phyloP scores from a whole-genome alignment of 2,797 vertebrate species.

The Sebastes nivosus region DNA sequence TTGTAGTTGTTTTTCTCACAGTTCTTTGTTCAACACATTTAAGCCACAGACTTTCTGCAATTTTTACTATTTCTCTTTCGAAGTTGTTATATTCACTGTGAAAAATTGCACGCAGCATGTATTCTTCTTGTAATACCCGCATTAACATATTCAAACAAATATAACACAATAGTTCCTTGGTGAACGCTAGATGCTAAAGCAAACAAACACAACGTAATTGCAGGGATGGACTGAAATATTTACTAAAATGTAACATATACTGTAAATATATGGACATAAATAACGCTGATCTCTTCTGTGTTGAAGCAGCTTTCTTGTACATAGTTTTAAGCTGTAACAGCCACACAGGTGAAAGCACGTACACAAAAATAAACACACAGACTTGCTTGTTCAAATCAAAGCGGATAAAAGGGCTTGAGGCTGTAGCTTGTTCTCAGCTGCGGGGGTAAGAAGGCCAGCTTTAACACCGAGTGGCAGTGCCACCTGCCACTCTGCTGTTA shows the following conservation, averaged over 20 bases:
- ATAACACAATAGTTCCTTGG: background rate
- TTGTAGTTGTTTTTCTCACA: background rate
- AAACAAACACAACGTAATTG: background rate
- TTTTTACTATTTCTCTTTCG: background rate
- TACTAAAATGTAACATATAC: background rate
- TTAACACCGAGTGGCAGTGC: constrained; percentile 61
- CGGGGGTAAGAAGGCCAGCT: constrained; percentile 40
- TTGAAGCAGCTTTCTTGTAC: background rate
- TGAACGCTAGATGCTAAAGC: background rate
- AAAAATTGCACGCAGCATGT: background rate
- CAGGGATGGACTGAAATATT: background rate
- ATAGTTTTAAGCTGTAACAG: background rate
- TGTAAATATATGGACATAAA: background rate
- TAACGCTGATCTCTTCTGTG: background rate
- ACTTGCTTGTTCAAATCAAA: constrained; percentile 39
- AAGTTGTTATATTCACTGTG: background rate
- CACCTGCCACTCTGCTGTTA: constrained; percentile 75
- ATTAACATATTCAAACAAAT: background rate
- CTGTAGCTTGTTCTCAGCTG: constrained; percentile 50
- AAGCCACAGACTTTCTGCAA: background rate
- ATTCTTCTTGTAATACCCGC: background rate
- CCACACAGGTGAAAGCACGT: background rate
- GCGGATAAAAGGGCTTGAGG: constrained; percentile 36
- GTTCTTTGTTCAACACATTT: background rate
- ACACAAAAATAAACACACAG: constrained; percentile 1